phyloP scores from a whole-genome alignment of 2,888 invertebrate genomes.

The Folsomia candida region DNA sequence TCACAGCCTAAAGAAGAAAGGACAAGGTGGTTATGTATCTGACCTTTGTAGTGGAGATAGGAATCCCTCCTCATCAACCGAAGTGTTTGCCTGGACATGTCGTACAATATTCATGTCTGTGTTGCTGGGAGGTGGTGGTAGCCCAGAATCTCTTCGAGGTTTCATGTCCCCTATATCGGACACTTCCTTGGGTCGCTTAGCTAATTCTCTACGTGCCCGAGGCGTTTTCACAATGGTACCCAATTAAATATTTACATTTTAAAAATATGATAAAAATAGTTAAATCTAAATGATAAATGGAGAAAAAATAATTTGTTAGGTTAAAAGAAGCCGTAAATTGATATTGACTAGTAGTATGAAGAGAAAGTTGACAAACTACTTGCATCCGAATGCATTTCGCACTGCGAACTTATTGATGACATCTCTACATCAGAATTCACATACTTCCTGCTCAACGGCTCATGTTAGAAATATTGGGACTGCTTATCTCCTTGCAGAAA shows the following conservation, averaged over 20 bases:
- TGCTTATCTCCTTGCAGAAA: not conserved
- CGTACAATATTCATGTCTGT: constrained; percentile 31
- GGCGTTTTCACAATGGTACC: constrained; percentile 18
- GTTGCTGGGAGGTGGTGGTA: constrained; percentile 30
- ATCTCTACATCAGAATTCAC: not conserved
- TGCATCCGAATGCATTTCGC: not conserved
- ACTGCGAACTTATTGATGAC: not conserved
- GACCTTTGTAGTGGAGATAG: constrained; percentile 10
- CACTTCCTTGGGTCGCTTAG: constrained; percentile 23
- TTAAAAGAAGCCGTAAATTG: not conserved
- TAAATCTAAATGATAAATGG: no score
- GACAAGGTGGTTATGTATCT: not conserved
- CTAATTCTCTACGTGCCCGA: constrained; percentile 15
- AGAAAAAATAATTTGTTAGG: no score
- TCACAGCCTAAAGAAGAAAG: not conserved
- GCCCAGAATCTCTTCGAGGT: constrained; percentile 20
- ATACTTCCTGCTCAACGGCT: not conserved
- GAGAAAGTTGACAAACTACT: not conserved
- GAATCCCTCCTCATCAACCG: constrained; percentile 11
- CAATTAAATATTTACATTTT: not conserved
- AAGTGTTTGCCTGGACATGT: constrained; percentile 35
- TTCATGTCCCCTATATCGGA: constrained; percentile 19
- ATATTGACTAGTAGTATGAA: not conserved
- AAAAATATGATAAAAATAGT: no score
- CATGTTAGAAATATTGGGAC: not conserved